Base-by-base conservation (phyloP, 1,140 invertebrate genomes). In the Drosophila takahashii region DNA sequence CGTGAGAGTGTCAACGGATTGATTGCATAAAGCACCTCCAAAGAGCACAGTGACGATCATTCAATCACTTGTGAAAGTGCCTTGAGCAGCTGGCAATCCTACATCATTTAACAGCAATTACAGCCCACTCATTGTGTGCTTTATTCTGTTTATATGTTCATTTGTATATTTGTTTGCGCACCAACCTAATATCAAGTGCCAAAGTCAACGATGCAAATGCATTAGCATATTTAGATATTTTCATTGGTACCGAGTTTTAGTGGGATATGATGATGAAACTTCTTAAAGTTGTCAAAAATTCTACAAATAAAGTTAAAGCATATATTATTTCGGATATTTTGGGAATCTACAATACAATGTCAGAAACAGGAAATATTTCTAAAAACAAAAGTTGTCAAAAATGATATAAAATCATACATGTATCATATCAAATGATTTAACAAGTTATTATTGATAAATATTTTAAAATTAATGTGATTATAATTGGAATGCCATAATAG, bases 91-190 rank as follows among this genome's bases (percentile, higher is more conserved):
- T 75, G 72, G 44, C 44, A 56, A 58, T 52, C 72, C 60, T 47
- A 75, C 60, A 75, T 75, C 71, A 66, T 47, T 75, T 65, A 66
- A 11, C 71, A 66, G 60, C 72, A 66, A 75, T 75, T 66, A 75
- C 45, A 41, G 9, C 60, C 72, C 72, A 75, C 71, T 32, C 70
- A 64, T 53, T 73, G 34, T 26, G 57, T 29, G 10, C n/a, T n/a
- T 8, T 32, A 34, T 70, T 39, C 53, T 60, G 37, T 37, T 22
- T 32, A 47, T 53, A 61, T 73, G 53, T 61, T 53, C 22, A 44
- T 42, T n/a, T n/a, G 10, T n/a, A 27, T 11, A 27, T 18, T 69
- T 53, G 62, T 29, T 66, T 67, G 61, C 67, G 61, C 47, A 32
- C 27, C 41, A 70, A 32, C 65, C 34, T 27, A 36, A 69, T 56